A percentile compares a stretch with the other conserved stretches of the same genome.
These are phyloP conservation scores for Ridgeia piscesae DNA, from an alignment of 1,140 invertebrate species.

Conservation along the genomic window DNA sequence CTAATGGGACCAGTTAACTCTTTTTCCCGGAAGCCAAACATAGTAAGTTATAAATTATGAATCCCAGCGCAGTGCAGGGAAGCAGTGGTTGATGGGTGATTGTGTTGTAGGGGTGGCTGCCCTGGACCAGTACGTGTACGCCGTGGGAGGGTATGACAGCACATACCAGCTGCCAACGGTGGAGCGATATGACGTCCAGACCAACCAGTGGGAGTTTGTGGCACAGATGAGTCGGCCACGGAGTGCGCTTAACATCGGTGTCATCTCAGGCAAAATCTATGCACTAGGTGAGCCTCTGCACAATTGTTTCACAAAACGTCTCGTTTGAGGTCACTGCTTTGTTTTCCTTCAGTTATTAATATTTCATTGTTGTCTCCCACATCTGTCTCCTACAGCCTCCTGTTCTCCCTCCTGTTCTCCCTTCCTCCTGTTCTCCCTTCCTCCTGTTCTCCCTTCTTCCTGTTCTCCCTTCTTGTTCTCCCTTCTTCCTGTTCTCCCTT, in stretches of 20 bases:
- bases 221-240: conserved; percentile 66
- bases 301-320: no score
- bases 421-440: no score
- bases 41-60: background rate
- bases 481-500: no score
- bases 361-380: no score
- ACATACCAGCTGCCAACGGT: conserved; percentile 75
- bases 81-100: background rate
- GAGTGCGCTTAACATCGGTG: conserved; percentile 83
- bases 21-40: background rate
- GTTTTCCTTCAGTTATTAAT: no score
- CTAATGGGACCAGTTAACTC: background rate
- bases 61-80: background rate
- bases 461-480: no score
- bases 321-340: no score
- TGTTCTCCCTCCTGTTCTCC: no score
- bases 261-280: conserved; percentile 83
- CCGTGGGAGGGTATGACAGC: conserved; percentile 76
- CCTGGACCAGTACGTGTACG: conserved; percentile 54
- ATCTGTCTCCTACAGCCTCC: no score
- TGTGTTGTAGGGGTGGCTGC: conserved; percentile 42
- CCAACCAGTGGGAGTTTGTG: conserved; percentile 70
- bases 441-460: no score
- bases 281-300: conserved; percentile 68
- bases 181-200: conserved; percentile 80